Evolutionary conservation across 2,888 invertebrate species (phyloP), one percentile per base, ranked within the genome.

Genomic region (Pachymerium ferrugineum): DNA sequence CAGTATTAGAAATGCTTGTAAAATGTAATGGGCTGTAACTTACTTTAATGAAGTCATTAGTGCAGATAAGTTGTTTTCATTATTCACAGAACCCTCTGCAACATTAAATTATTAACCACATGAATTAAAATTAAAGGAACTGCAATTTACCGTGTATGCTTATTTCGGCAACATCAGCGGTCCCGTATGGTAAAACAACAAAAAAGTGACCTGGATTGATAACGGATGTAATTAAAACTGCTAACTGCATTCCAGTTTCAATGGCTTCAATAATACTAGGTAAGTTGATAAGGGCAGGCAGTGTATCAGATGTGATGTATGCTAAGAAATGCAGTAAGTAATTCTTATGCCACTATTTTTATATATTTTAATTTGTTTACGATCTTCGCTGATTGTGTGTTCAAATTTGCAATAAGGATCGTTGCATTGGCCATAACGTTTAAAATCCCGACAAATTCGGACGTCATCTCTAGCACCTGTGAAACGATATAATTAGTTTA

Each of bases 381-480:
- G 6, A 12, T 33, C 33, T 8, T 6, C 6, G 6, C 6, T 8
- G 12, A 33, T 8, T 33, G 33, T 33, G 33, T 33, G 33, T 33
- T 33, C 33, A 12, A 8, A 33, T 8, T 12, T 6, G 12, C 33
- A 33, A 80, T 81, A 12, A 79, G 75, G 3, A 78, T 79, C 73
- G 79, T 81, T 82, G 79, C 72, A 79, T 77, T 28, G 0, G 78
- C 76, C 73, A 76, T 74, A 16, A 16, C 3, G 67, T 1, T 62
- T 62, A 62, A 22, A 62, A 16, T 62, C 10, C 5, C n/a, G 19
- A 22, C 33, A 33, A 33, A 33, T 33, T 33, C 33, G 6, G 6
- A 5, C 6, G 12, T 33, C 33, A 12, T 33, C 33, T 8, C 6
- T 33, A 8, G 6, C 6, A 5, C 33, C 33, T 33, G 33, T 6